These are phyloP conservation scores for Nixonia krombeini DNA, from an alignment of 1,140 invertebrate genomes.

Conservation along the genomic window DNA sequence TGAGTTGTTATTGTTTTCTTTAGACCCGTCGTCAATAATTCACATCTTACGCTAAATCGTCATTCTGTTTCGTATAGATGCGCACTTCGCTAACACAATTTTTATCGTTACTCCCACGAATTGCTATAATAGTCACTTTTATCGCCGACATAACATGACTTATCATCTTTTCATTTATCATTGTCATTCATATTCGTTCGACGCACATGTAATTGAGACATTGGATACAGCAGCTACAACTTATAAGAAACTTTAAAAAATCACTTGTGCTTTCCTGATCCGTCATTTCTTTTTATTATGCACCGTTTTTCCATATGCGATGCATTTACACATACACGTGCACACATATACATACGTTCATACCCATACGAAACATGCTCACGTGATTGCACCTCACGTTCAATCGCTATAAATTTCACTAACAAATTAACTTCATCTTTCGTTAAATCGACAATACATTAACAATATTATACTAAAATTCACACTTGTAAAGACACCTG, in stretches of 20 bases:
- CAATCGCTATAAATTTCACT: slow-evolving; percentile 35
- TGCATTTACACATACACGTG: slow-evolving; percentile 35
- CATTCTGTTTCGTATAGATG: slow-evolving; percentile 56
- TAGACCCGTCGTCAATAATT: slow-evolving; percentile 68
- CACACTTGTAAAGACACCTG: slow-evolving; percentile 25
- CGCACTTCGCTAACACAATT: slow-evolving; percentile 54
- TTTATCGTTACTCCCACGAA: slow-evolving; percentile 47
- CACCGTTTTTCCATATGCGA: slow-evolving; percentile 28
- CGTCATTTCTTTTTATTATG: slow-evolving; percentile 35
- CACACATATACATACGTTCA: slow-evolving; percentile 19
- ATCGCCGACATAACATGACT: slow-evolving; percentile 28
- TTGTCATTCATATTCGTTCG: slow-evolving; percentile 48
- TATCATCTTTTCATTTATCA: slow-evolving; percentile 49
- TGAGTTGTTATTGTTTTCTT: slow-evolving; percentile 71
- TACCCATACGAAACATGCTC: slow-evolving; percentile 28
- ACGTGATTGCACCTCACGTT: slow-evolving; percentile 24
- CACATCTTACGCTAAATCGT: slow-evolving; percentile 63
- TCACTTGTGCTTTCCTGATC: slow-evolving; percentile 61
- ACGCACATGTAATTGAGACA: slow-evolving; percentile 54
- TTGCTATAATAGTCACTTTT: slow-evolving; percentile 29
- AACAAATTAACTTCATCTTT: slow-evolving; percentile 22
- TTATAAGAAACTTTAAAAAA: slow-evolving; percentile 71
- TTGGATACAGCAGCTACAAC: slow-evolving; percentile 69
- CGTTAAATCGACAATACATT: slow-evolving; percentile 31
- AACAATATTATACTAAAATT: slow-evolving; percentile 19